Base-by-base conservation (phyloP, 2,113 vertebrate species). In the Cricetomys ansorgei region DNA sequence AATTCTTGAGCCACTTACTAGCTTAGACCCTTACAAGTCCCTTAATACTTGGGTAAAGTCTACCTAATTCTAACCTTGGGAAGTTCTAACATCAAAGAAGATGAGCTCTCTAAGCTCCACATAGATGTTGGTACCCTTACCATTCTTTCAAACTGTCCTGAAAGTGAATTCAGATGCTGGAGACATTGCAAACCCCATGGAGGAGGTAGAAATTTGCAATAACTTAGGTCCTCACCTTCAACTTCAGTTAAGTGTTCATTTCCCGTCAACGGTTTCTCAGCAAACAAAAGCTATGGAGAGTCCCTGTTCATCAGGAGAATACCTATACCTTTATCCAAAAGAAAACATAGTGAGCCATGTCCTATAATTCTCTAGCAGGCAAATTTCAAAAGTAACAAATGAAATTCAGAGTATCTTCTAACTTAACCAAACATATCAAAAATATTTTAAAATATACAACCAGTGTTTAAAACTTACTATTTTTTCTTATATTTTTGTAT, bases 181-280 rank as follows among this genome's bases (percentile, higher is more conserved):
- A 69, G 29, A 91, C 72, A 86, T 0, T 84, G 88, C 50, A 70
- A 84, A 94, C 67, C 4, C 62, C 3, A 31, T 10, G 40, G 19
- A 55, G 34, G 16, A 23, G 15, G 27, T 37, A 57, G 23, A 8
- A 19, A 59, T 50, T 9, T 72, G 45, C 57, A 90, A 8, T 45
- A 81, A 92, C 45, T 59, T 43, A 86, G 76, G 84, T 69, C 37
- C 77, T 97, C 84, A 95, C 90, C 95, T 97, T 96, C 83, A 77
- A 93, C 59, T 88, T 81, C 53, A 97, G 81, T 76, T 76, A 85
- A 93, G 70, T 62, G 53, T 13, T 97, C 67, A 80, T n/a, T 90
- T 95, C 62, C 67, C 64, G 53, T 57, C 40, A 77, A 53, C 2
- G 48, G 45, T 73, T 95, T 97, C 62, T 81, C 65, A 40, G 70